A percentile compares a stretch with the other conserved stretches of the same genome.
Evolutionary conservation across 2,113 vertebrate genomes (phyloP).

Genomic region (Xenopus laevis): DNA sequence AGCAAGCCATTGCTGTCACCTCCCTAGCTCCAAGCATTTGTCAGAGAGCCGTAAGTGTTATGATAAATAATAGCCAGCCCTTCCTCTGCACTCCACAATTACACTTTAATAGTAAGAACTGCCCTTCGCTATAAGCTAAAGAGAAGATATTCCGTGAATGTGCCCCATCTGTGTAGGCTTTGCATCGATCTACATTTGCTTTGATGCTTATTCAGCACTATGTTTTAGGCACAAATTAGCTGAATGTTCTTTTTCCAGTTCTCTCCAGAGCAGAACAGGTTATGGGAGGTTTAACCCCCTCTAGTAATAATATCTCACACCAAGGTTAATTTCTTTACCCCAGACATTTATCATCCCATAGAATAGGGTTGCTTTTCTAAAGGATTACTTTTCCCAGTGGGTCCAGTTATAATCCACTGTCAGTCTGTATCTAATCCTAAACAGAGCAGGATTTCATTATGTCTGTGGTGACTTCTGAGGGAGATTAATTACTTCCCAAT

Average conservation of each 20-base stretch:
- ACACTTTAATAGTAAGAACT: too few relatives aligned
- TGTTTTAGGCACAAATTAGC: not conserved
- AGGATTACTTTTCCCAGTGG: conserved; percentile 28
- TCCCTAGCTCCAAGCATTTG: too few relatives aligned
- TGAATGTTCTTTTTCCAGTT: not conserved
- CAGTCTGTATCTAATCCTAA: conserved; percentile 25
- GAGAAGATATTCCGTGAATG: too few relatives aligned
- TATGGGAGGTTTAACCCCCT: conserved; percentile 1
- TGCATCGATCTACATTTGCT: too few relatives aligned
- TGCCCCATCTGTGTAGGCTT: too few relatives aligned
- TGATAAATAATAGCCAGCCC: too few relatives aligned
- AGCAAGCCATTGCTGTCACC: too few relatives aligned
- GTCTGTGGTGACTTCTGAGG: not conserved
- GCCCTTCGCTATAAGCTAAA: too few relatives aligned
- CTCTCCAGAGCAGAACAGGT: not conserved
- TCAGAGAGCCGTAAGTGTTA: too few relatives aligned
- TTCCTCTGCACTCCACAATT: too few relatives aligned
- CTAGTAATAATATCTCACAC: not conserved
- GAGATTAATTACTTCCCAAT: conserved; percentile 19
- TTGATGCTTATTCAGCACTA: too few relatives aligned
- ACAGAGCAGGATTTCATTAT: conserved; percentile 11
- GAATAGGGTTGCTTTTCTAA: not conserved
- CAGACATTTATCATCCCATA: not conserved
- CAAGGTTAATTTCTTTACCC: conserved; percentile 9
- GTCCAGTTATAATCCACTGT: conserved; percentile 19